Base-by-base conservation (phyloP, 2,797 vertebrate species). In the Acrossocheilus fasciatus region DNA sequence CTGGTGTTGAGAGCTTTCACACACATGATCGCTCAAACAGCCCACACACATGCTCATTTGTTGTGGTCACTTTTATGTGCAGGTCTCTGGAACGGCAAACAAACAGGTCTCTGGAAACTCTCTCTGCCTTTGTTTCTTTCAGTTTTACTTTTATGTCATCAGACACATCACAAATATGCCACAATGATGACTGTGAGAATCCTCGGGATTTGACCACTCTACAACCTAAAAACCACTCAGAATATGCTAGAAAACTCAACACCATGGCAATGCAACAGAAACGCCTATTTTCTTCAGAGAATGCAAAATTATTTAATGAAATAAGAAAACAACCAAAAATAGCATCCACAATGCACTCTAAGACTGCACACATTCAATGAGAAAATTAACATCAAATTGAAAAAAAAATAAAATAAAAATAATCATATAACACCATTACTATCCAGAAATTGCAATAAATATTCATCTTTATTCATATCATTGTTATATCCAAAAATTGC, bases 41-140 rank as follows among this genome's bases (percentile, higher is more conserved):
- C 62, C 79, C 86, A 85, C 85, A 84, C 81, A 87, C 85, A 69
- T 66, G 82, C 81, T 83, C 57, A 72, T 81, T 72, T 87, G 34
- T 72, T 76, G 81, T 47, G 36, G 47, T 75, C 68, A 26, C 72
- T 85, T 88, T 88, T 75, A 88, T 82, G 83, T 88, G 70, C 50
- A 79, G 43, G 62, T 34, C 59, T 64, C 34, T 84, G 82, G 70
- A 84, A 81, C 62, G 39, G 47, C 70, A 85, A 88, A 82, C 70
- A 88, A 80, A 80, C 57, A 45, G 23, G 3, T 81, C 76, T 84
- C 77, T 88, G 78, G 84, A 85, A 84, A 57, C 75, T 72, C 81
- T 78, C 23, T 78, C 30, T 54, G 57, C 15, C 52, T 57, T 68
- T 68, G 11, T 78, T 41, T 78, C 34, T 17, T 1, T 17, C 36